Evolutionary conservation across 2,888 invertebrate species (phyloP), one percentile per base, ranked within the genome.

Genomic region (Drepana falcataria): DNA sequence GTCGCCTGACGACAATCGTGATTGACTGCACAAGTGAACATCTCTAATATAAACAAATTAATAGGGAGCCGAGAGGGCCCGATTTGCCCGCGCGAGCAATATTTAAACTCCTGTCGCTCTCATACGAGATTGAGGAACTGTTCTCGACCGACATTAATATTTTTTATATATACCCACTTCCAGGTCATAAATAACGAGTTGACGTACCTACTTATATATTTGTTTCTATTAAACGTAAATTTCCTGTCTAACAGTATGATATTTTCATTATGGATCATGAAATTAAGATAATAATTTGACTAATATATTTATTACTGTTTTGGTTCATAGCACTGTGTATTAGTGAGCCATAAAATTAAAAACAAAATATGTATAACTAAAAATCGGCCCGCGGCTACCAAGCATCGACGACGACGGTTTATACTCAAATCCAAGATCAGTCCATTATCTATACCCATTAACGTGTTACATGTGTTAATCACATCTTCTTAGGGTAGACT

Each of bases 1-100:
- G 87, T 82, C 81, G 85, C 79, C 80, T 81, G 90, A 83, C 87
- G 88, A 88, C 89, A 87, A 86, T 84, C 83, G 82, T 89, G 90
- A 91, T 88, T 84, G 90, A 90, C 86, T 88, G 90, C 90, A 86
- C 90, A 88, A 85, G 88, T 91, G 90, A 90, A 81, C 82, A 79
- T 73, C 81, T 85, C 86, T 90, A 90, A 90, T 90, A 89, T 89
- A 90, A 91, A 90, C 90, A 90, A 89, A 91, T 90, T 91, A 90
- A 89, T 88, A 87, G 87, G 85, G 82, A 78, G 81, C 77, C 74
- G 71, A 75, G 71, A 73, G 70, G 71, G 66, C 71, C 72, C 75
- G 71, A 68, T 66, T 71, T 33, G 37, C 37, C 60, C 52, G 56
- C 55, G 65, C 68, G 75, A 64, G 68, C 69, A 73, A 83, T 71